Percentiles rank a stretch among this genome's conserved stretches.
These are phyloP conservation scores for Drosophila buzzatii DNA, from an alignment of 2,888 invertebrate genomes.

Conservation along the genomic window DNA sequence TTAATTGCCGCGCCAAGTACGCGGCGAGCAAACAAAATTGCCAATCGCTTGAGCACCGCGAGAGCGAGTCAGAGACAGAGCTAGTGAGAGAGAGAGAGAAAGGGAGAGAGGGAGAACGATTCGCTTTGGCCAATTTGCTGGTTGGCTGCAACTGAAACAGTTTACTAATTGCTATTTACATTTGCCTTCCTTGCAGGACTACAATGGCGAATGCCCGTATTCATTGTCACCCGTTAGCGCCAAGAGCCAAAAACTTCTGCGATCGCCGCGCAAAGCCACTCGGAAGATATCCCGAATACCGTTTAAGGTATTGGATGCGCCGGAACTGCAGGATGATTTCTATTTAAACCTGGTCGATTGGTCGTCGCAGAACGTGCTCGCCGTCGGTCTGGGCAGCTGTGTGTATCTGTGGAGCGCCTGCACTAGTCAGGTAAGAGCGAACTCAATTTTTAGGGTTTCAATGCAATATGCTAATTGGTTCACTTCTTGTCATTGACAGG, in stretches of 20 bases:
- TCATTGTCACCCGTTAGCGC: slow-evolving; percentile 97
- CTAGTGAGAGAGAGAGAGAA: not conserved
- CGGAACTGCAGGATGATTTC: slow-evolving; percentile 94
- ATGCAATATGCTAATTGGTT: not conserved
- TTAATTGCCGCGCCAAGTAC: slow-evolving; percentile 75
- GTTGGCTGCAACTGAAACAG: slow-evolving; percentile 53
- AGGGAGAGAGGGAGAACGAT: not conserved
- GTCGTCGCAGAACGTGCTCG: slow-evolving; percentile 99
- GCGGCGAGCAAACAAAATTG: slow-evolving; percentile 62
- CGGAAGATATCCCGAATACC: slow-evolving; percentile 99
- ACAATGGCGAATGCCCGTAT: slow-evolving; percentile 94
- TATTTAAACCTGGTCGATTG: slow-evolving; percentile 99
- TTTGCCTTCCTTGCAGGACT: slow-evolving; percentile 87
- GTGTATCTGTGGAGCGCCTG: slow-evolving; percentile 99
- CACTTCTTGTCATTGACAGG: slow-evolving; percentile 85
- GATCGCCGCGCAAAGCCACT: slow-evolving; percentile 98
- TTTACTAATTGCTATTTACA: slow-evolving; percentile 34
- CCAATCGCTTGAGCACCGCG: slow-evolving; percentile 1
- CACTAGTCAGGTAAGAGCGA: slow-evolving; percentile 92
- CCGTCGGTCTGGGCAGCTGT: slow-evolving; percentile 98
- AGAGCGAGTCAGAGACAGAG: not conserved
- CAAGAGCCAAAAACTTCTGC: slow-evolving; percentile 96
- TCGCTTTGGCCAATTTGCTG: slow-evolving; percentile 63
- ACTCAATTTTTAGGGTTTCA: not conserved
- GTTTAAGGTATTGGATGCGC: slow-evolving; percentile 90